Conservation (phyloP, 1,140 invertebrate species). For the Bombus breviceps region DNA sequence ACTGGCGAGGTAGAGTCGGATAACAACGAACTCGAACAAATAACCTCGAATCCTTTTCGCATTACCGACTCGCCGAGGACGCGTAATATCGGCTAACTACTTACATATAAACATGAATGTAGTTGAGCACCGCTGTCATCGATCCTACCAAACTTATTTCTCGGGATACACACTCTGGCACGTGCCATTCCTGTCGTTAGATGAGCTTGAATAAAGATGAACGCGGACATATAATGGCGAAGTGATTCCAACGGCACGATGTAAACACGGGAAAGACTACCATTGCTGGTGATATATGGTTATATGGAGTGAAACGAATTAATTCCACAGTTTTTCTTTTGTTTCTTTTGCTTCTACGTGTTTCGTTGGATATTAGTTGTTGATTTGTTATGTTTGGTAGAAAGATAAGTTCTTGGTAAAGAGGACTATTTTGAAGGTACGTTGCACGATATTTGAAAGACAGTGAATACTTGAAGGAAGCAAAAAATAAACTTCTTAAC, state of each 20-base stretch:
- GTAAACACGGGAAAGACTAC: background rate
- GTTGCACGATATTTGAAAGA: no score
- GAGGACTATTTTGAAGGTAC: no score
- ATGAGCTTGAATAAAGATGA: conserved; percentile 48
- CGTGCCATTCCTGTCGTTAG: conserved; percentile 45
- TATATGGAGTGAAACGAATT: background rate
- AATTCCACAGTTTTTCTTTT: background rate
- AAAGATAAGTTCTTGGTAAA: no score
- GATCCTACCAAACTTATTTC: conserved; percentile 51
- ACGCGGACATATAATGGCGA: conserved; percentile 38
- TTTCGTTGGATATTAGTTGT: no score
- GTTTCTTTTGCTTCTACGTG: no score
- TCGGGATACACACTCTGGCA: conserved; percentile 22
- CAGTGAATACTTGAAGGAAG: no score
- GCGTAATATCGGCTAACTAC: no score
- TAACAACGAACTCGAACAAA: conserved; percentile 68
- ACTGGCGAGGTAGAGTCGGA: conserved; percentile 57
- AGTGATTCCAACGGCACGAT: background rate
- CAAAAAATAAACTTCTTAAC: background rate
- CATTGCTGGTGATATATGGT: background rate
- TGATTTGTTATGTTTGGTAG: no score
- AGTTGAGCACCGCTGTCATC: conserved; percentile 40
- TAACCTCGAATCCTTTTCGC: conserved; percentile 58
- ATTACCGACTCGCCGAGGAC: conserved; percentile 14
- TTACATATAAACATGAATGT: no score